Evolutionary conservation across 1,140 invertebrate species (phyloP).

Genomic region (Drosophila pseudoobscura): DNA sequence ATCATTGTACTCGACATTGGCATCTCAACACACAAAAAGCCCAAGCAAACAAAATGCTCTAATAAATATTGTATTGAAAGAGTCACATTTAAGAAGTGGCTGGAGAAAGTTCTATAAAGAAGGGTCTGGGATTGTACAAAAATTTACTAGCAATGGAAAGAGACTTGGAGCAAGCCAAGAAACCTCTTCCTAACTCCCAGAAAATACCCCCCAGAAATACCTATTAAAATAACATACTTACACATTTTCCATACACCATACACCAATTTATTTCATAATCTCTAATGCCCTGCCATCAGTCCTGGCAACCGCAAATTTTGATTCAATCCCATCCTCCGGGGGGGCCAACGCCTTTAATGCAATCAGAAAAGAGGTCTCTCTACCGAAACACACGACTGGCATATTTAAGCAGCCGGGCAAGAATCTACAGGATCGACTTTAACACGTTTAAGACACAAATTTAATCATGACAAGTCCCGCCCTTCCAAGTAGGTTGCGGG

Average conservation of each 20-base stretch:
- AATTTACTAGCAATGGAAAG: too few relatives aligned
- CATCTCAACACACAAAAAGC: conserved; percentile 42
- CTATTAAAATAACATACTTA: neutral
- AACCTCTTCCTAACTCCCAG: too few relatives aligned
- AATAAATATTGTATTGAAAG: conserved; percentile 42
- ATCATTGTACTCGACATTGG: conserved; percentile 71
- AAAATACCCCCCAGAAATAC: too few relatives aligned
- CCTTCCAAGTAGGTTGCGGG: conserved; percentile 23
- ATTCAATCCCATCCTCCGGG: conserved; percentile 42
- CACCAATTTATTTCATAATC: conserved; percentile 16
- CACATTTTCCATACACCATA: conserved; percentile 12
- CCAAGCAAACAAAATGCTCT: conserved; percentile 40
- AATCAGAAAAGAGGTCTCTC: conserved; percentile 48
- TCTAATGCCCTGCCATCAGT: conserved; percentile 18
- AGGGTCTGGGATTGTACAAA: too few relatives aligned
- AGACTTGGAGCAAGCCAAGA: too few relatives aligned
- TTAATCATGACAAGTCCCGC: conserved; percentile 60
- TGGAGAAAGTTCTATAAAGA: too few relatives aligned
- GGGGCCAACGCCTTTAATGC: conserved; percentile 48
- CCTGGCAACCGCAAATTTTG: conserved; percentile 56
- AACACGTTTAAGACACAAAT: conserved; percentile 72
- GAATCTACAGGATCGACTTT: conserved; percentile 41
- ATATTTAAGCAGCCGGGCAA: conserved; percentile 62
- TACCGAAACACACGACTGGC: conserved; percentile 50
- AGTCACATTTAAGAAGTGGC: neutral